Evolutionary conservation across 2,797 vertebrate species (phyloP).

Genomic region (Ispidina picta): DNA sequence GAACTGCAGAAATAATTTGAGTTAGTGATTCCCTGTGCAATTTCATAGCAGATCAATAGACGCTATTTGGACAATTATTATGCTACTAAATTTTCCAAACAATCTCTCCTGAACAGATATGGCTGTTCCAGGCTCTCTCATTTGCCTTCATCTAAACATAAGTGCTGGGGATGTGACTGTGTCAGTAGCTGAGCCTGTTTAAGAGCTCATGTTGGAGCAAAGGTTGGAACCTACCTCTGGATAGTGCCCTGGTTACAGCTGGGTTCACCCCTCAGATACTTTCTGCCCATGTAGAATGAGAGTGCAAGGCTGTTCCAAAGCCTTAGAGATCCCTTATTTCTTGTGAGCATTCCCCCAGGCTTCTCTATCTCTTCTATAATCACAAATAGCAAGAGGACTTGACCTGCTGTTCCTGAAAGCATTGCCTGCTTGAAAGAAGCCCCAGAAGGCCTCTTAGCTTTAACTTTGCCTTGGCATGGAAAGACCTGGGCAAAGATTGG

Average conservation of each 20-base stretch:
- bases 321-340: background rate
- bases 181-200: background rate
- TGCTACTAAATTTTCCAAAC: background rate
- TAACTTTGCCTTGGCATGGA: background rate
- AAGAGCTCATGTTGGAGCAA: background rate
- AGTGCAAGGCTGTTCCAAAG: background rate
- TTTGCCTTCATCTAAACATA: background rate
- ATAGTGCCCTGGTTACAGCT: background rate
- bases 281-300: background rate
- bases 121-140: background rate
- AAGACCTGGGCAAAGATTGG: background rate
- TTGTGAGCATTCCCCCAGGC: background rate
- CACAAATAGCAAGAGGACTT: background rate
- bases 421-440: background rate
- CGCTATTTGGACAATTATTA: slow-evolving; percentile 6
- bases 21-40: background rate
- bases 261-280: background rate
- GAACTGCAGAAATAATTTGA: background rate
- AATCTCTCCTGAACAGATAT: background rate
- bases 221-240: background rate
- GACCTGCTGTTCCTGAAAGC: background rate
- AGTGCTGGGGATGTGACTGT: background rate
- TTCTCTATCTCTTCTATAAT: background rate
- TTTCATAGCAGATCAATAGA: background rate
- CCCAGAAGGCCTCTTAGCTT: background rate